Base-by-base conservation (phyloP, 2,797 vertebrate genomes). In the Hydrophis major region DNA sequence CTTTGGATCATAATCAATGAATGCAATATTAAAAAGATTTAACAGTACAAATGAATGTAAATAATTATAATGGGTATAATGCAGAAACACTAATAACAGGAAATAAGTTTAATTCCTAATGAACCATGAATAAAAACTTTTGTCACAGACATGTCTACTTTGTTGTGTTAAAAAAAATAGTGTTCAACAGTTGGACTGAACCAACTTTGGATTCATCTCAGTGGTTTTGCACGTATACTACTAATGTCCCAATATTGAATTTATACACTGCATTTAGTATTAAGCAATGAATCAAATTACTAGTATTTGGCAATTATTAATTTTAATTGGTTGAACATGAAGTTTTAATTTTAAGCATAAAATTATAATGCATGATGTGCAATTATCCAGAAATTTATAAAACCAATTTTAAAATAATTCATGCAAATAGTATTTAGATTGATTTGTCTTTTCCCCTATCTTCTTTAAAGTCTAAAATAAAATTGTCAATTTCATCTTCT, bases 231-330 rank as follows among this genome's bases (percentile, higher is more conserved):
- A 69, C 42, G 14, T 47, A 47, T 87, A 87, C 27, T 86, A 87
- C 3, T 74, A 1, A 89, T 83, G 20, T 13, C 93, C 93, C 89
- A 47, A 92, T 42, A 74, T 12, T 4, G 7, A 93, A 37, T 57
- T 59, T 37, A 94, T 37, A 28, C 93, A 94, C 90, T 20, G 13
- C 74, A 53, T 95, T 92, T 92, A 93, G 92, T 91, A 86, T 56
- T 83, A 59, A 14, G 86, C 55, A 94, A 95, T 6, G 63, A n/a
- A 91, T 92, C 94, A 96, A 90, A 55, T 87, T 83, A 95, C 57
- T 59, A 86, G 78, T 93, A 88, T 96, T 96, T 94, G 95, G 94
- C 96, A 95, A 90, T 90, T 28, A 94, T 3, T 93, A n/a, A 95
- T 94, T 5, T 90, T 91, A 55, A 90, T 56, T 94, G 93, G 89